Evolutionary conservation across 1,140 invertebrate species (phyloP), one percentile per base, ranked within the genome.

Genomic region (Macrobrachium rosenbergii): DNA sequence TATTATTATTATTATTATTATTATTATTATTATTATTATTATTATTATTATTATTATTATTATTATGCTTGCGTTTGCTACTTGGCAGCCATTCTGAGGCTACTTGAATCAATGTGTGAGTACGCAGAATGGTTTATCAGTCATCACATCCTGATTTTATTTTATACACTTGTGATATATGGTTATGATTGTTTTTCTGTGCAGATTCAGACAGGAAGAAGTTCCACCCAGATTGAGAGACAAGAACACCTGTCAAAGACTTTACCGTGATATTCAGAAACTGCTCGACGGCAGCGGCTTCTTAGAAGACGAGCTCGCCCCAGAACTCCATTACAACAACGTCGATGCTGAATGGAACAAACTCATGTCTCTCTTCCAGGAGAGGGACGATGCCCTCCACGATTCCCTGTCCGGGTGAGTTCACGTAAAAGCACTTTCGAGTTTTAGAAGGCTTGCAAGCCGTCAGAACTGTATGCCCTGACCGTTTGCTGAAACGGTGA

Each of bases 311-410:
- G 96, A 98, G 91, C 94, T 99, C 82, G 97, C 98, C 91, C 95
- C 96, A 0, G 97, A 98, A 89, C 93, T 99, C 0, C 95, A 97
- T 80, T 96, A 97, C 7, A 97, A 99, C 83, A 94, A 95, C 80
- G 94, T 99, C 75, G 97, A 99, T 89, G 95, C 97, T 90, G 95
- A 96, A 88, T 99, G 98, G 98, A 95, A 95, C 91, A 94, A 96
- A 82, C 94, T 99, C 90, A 95, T 98, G 92, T 95, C 95, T 91
- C 92, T 93, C 52, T 90, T 90, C 87, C 88, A 90, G 75, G 89
- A 90, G 82, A 73, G 89, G 21, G 88, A 89, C 63, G 88, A 90
- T 73, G 85, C 88, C 63, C 69, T 90, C n/a, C 89, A 90, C 76
- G 89, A 90, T 81, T 88, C 87, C 73, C 69, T 90, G 59, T 90